Evolutionary conservation across 2,888 invertebrate genomes (phyloP).

Genomic region (Cheilosia impressa): DNA sequence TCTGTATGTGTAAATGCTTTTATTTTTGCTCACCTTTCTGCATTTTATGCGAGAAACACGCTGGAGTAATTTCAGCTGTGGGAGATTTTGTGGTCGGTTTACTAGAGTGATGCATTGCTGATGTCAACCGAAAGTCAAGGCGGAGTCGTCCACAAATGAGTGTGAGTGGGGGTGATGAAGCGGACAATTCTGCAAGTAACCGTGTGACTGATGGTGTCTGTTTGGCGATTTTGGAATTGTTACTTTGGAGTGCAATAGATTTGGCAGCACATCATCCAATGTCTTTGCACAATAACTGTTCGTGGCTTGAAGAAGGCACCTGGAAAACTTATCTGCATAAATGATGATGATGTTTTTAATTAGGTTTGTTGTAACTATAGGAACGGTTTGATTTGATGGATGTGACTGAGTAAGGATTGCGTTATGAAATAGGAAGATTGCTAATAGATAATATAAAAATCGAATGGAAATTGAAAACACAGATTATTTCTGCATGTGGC

Average conservation of each 20-base stretch:
- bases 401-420: no score
- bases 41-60: not conserved
- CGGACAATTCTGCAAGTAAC: no score
- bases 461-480: no score
- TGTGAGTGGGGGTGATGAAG: not conserved
- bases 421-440: no score
- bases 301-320: not conserved
- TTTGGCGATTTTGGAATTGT: no score
- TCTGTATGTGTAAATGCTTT: not conserved
- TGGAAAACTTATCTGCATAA: constrained; percentile 9
- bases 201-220: no score
- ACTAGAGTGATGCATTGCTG: constrained; percentile 1
- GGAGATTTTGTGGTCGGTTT: not conserved
- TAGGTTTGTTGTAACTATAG: no score
- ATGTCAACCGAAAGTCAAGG: constrained; percentile 15
- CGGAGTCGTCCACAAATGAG: not conserved
- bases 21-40: not conserved
- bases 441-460: no score
- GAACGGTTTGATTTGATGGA: no score
- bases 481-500: no score
- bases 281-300: not conserved
- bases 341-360: not conserved
- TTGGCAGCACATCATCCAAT: no score
- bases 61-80: not conserved
- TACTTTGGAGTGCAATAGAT: no score